phyloP scores from a whole-genome alignment of 2,113 vertebrate genomes.

The Siniperca chuatsi region DNA sequence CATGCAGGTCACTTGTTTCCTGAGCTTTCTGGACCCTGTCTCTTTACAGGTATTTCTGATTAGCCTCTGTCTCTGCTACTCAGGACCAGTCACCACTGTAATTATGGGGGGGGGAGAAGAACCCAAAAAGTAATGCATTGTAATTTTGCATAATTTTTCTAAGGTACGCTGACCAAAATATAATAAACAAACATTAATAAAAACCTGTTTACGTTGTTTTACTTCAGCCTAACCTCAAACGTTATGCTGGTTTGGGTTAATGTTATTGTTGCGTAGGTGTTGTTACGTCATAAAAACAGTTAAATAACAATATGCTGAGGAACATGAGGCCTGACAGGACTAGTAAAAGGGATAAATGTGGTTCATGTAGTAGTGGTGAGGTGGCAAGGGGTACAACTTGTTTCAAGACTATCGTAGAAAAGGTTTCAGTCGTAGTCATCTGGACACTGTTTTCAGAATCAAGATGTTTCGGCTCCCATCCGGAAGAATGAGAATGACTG shows the following conservation, averaged over 20 bases:
- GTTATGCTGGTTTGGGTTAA: background rate
- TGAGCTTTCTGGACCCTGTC: background rate
- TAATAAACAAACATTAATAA: too few relatives aligned
- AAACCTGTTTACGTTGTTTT: background rate
- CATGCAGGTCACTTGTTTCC: conserved; percentile 15
- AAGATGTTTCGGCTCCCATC: too few relatives aligned
- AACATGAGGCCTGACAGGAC: background rate
- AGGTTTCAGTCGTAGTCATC: too few relatives aligned
- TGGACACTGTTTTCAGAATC: too few relatives aligned
- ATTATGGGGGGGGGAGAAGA: background rate
- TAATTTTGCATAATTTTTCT: background rate
- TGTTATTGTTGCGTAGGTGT: background rate
- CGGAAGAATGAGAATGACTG: too few relatives aligned
- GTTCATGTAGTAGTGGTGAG: background rate
- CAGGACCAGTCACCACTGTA: background rate
- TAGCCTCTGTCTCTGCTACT: background rate
- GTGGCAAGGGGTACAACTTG: background rate
- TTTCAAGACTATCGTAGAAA: background rate
- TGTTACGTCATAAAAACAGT: background rate
- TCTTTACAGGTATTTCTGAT: conserved; percentile 1
- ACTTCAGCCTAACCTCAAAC: background rate
- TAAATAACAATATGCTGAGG: background rate
- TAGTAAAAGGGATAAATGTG: background rate
- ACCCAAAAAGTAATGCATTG: background rate
- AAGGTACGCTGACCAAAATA: background rate